Conservation (phyloP, 2,888 invertebrate species). For the Tinea semifulvella region DNA sequence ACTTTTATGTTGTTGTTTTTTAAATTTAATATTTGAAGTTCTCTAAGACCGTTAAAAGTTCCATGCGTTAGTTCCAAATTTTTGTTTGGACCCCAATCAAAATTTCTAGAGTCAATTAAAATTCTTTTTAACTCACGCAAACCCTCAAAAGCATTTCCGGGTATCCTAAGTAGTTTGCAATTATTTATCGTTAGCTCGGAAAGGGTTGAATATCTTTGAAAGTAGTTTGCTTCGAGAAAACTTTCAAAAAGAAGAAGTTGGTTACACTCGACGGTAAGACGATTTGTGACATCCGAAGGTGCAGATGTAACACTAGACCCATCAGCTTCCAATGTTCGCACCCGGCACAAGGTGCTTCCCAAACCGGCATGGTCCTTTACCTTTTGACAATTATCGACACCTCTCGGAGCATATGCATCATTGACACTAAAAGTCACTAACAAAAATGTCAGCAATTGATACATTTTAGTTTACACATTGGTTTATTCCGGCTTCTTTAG, state of each 20-base stretch:
- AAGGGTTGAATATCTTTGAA: slow-evolving; percentile 77
- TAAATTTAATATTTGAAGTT: slow-evolving; percentile 80
- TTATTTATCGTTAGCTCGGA: slow-evolving; percentile 78
- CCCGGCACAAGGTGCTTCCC: slow-evolving; percentile 68
- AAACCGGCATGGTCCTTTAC: slow-evolving; percentile 43
- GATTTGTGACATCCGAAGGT: slow-evolving; percentile 75
- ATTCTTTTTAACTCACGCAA: slow-evolving; percentile 82
- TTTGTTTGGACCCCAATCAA: slow-evolving; percentile 79
- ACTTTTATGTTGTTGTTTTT: slow-evolving; percentile 82
- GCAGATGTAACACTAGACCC: slow-evolving; percentile 70
- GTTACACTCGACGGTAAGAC: slow-evolving; percentile 79
- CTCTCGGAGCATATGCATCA: slow-evolving; percentile 49
- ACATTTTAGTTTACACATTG: slow-evolving; percentile 60
- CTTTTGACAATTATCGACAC: slow-evolving; percentile 49
- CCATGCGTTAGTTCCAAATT: slow-evolving; percentile 77
- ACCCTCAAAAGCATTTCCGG: slow-evolving; percentile 82
- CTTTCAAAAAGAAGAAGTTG: slow-evolving; percentile 83
- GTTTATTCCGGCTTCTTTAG: slow-evolving; percentile 30
- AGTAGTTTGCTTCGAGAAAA: slow-evolving; percentile 75
- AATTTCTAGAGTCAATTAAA: slow-evolving; percentile 80
- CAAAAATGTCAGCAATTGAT: slow-evolving; percentile 59
- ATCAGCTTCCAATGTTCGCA: slow-evolving; percentile 75
- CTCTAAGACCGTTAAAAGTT: slow-evolving; percentile 79
- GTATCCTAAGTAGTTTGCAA: slow-evolving; percentile 82
- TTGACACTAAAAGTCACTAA: slow-evolving; percentile 61